These are phyloP conservation scores for Tachina grossa DNA, from an alignment of 2,888 invertebrate species.

Conservation along the genomic window DNA sequence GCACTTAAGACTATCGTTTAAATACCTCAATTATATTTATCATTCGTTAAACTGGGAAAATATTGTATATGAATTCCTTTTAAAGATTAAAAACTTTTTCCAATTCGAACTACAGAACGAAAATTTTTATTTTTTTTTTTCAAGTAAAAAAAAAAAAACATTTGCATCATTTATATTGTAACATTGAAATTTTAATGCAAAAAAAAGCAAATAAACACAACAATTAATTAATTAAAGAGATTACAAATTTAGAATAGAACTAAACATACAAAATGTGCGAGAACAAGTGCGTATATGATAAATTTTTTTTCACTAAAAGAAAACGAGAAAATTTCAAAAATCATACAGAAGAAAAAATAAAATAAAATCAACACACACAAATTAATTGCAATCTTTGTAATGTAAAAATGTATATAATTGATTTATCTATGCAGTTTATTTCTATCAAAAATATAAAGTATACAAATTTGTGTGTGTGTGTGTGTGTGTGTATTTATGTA, in stretches of 20 bases:
- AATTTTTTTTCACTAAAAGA: background rate
- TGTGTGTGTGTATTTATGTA: background rate
- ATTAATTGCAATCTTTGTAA: background rate
- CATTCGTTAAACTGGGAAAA: no score
- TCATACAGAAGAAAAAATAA: background rate
- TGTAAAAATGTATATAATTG: background rate
- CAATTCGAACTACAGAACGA: no score
- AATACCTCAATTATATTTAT: no score
- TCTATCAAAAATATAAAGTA: background rate
- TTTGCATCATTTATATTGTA: background rate
- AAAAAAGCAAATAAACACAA: background rate
- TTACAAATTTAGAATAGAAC: background rate
- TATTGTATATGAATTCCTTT: no score
- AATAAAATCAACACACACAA: background rate
- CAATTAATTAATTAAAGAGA: background rate
- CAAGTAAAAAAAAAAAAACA: background rate
- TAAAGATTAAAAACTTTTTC: no score
- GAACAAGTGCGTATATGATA: slow-evolving; percentile 12
- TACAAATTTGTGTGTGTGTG: background rate
- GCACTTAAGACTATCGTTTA: no score
- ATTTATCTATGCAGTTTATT: background rate
- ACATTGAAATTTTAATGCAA: slow-evolving; percentile 25
- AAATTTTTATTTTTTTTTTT: background rate
- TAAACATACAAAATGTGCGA: background rate
- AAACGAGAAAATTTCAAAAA: slow-evolving; percentile 1